Evolutionary conservation across 2,797 vertebrate species (phyloP), one percentile per base, ranked within the genome.

Genomic region (Tympanoctomys barrerae): DNA sequence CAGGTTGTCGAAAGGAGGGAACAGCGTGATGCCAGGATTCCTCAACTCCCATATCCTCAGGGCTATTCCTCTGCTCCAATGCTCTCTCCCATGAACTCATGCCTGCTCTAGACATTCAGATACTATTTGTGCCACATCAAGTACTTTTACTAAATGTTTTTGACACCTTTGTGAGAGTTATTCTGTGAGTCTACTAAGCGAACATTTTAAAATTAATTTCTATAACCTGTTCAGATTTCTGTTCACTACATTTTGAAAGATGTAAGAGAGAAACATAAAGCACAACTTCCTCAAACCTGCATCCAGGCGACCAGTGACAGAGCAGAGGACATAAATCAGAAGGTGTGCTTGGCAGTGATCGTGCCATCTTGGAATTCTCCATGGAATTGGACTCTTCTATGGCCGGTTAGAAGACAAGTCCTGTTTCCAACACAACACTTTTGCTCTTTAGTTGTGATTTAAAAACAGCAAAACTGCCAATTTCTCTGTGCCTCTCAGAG

Each of bases 211-310:
- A 62, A 82, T 79, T 22, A 68, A 57, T 68, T 42, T 31, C 11
- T 28, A 22, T 62, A 33, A 66, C 61, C 70, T 82, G 39, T 42
- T 16, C 33, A 83, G 85, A 70, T 64, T 73, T 87, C 28, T 33
- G 62, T n/a, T 73, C 93, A 73, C 36, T 79, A 46, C 19, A 62
- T 87, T 92, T 96, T 80, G 68, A 89, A 91, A 77, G 9, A 42
- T 8, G 9, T 77, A 36, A 54, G 39, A 81, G 21, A 90, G 19
- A 94, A 87, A 96, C 10, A 22, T 39, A 94, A 83, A 57, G 13
- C 21, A 89, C 33, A 82, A 80, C 77, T 90, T 87, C 11, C 61
- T 73, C 90, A 70, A 78, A 73, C 14, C 5, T 73, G 24, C n/a
- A 91, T 61, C 71, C 14, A 92, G 31, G 33, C 42, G 4, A 88